Percentiles rank a stretch among this genome's conserved stretches.
These are phyloP conservation scores for Erpornis zantholeuca DNA, from an alignment of 2,113 vertebrate genomes.

Conservation along the genomic window DNA sequence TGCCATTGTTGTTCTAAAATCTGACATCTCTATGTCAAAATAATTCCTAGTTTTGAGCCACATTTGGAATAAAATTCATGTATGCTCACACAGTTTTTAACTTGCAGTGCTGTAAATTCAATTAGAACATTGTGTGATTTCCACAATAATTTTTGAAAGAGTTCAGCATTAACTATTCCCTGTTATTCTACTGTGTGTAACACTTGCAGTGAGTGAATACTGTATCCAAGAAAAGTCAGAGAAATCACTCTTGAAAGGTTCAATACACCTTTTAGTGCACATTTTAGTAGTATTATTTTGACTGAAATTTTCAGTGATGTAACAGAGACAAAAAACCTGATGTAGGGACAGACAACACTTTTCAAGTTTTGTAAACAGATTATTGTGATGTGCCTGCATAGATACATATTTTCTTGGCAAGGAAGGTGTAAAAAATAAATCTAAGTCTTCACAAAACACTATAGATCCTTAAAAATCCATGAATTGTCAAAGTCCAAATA, in stretches of 20 bases:
- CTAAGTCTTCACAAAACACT: background rate
- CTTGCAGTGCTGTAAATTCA: background rate
- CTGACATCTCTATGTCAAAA: background rate
- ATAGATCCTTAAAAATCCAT: background rate
- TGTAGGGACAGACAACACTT: background rate
- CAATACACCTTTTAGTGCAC: background rate
- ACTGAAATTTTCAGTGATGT: background rate
- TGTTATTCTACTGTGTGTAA: background rate
- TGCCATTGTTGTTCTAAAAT: background rate
- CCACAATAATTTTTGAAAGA: background rate
- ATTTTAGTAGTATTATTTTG: background rate
- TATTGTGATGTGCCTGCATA: background rate
- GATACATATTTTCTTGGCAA: background rate
- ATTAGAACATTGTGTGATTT: background rate
- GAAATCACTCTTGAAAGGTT: background rate
- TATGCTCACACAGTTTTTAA: background rate
- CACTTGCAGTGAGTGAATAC: background rate
- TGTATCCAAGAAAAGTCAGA: background rate
- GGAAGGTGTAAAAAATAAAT: background rate
- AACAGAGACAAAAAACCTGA: background rate
- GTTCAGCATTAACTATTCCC: background rate
- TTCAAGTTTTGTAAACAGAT: background rate
- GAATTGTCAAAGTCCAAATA: background rate
- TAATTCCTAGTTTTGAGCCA: background rate
- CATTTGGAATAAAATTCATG: background rate